Percentiles rank a stretch among this genome's conserved stretches.
These are phyloP conservation scores for Aquatica leii DNA, from an alignment of 2,888 invertebrate genomes.

Conservation along the genomic window DNA sequence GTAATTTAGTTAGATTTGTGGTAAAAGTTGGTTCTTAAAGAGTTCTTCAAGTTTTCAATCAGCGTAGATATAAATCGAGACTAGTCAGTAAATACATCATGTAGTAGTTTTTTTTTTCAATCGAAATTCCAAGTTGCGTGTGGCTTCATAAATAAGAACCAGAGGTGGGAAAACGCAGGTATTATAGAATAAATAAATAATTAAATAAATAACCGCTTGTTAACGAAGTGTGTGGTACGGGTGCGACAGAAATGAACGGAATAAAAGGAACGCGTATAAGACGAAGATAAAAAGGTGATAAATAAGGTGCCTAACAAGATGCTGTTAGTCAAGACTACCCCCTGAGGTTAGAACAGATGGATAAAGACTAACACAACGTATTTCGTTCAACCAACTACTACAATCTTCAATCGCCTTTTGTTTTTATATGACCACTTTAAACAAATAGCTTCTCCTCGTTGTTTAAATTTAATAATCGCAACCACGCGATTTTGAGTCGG, in stretches of 20 bases:
- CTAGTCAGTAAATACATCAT: slow-evolving; percentile 58
- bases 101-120: slow-evolving; percentile 56
- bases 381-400: not conserved
- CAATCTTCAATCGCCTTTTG: slow-evolving; percentile 3
- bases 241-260: slow-evolving; percentile 22
- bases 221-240: slow-evolving; percentile 60
- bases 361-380: slow-evolving; percentile 39
- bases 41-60: slow-evolving; percentile 57
- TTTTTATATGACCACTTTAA: slow-evolving; percentile 1
- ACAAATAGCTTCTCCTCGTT: slow-evolving; percentile 5
- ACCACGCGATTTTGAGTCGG: too few relatives aligned
- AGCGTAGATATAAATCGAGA: slow-evolving; percentile 57
- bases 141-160: slow-evolving; percentile 61
- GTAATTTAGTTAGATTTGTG: too few relatives aligned
- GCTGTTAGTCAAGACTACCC: slow-evolving; percentile 60
- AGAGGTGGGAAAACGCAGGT: slow-evolving; percentile 63
- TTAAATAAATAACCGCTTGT: slow-evolving; percentile 63
- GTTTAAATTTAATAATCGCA: too few relatives aligned
- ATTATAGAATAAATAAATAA: slow-evolving; percentile 64
- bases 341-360: slow-evolving; percentile 53
- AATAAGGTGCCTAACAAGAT: slow-evolving; percentile 62
- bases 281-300: slow-evolving; percentile 55
- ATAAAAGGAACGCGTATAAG: slow-evolving; percentile 20
- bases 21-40: too few relatives aligned
- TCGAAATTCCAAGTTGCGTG: slow-evolving; percentile 59